These are phyloP conservation scores for Lordiphosa mommai DNA, from an alignment of 1,140 invertebrate species.

Conservation along the genomic window DNA sequence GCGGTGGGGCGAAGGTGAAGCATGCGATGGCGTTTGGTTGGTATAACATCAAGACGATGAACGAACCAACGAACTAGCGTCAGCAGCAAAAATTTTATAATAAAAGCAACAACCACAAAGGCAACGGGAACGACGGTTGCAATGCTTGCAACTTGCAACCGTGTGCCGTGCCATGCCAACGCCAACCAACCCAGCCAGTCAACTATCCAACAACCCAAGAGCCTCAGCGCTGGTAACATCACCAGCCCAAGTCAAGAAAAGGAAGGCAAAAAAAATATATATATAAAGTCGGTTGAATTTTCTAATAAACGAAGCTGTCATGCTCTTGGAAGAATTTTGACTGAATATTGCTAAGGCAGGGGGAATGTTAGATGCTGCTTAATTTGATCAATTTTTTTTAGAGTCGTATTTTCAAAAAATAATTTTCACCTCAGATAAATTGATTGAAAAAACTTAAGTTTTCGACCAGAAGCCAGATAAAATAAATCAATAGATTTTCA, in stretches of 20 bases:
- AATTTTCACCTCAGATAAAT: no score
- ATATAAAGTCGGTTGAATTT: not conserved
- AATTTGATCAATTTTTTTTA: no score
- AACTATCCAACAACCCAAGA: conserved; percentile 48
- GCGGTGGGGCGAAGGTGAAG: conserved; percentile 71
- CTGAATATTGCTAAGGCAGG: not conserved
- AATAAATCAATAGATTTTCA: no score
- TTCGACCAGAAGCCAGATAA: no score
- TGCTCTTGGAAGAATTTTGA: conserved; percentile 23
- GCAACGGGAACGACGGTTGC: conserved; percentile 23
- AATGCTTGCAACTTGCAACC: conserved; percentile 63
- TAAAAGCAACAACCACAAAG: conserved; percentile 53
- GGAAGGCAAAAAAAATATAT: not conserved
- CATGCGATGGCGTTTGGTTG: conserved; percentile 64
- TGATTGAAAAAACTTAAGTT: no score
- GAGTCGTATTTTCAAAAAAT: no score
- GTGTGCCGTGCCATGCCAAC: conserved; percentile 7
- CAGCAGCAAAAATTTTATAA: conserved; percentile 61
- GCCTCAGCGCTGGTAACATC: conserved; percentile 33
- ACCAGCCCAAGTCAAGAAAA: conserved; percentile 37
- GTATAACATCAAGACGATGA: conserved; percentile 50
- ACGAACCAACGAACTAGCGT: conserved; percentile 53
- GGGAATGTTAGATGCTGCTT: no score
- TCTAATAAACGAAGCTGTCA: not conserved
- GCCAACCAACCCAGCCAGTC: conserved; percentile 24